phyloP scores from a whole-genome alignment of 1,140 invertebrate species.

The Gerris buenoi region DNA sequence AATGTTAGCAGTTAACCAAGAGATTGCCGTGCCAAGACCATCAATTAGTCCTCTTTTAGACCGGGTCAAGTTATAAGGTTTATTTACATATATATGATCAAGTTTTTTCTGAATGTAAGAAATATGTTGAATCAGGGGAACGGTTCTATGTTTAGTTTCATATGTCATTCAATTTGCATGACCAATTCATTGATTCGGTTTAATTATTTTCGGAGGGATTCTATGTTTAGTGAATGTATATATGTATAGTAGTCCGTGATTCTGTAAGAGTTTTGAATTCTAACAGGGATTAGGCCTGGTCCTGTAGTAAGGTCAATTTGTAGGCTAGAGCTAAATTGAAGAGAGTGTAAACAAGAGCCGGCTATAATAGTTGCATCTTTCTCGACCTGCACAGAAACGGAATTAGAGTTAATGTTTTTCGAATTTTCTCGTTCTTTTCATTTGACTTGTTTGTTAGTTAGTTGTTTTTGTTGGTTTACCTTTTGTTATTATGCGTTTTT shows the following conservation, averaged over 20 bases:
- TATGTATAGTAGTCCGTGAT: neutral
- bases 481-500: neutral
- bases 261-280: neutral
- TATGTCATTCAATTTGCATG: too few species aligned
- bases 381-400: neutral
- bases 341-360: neutral
- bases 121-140: neutral
- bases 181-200: neutral
- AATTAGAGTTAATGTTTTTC: neutral
- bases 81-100: neutral
- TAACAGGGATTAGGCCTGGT: neutral
- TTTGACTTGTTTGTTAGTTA: neutral
- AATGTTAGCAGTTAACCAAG: neutral
- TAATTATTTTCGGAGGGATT: neutral
- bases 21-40: conserved; percentile 1
- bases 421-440: neutral
- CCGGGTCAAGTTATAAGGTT: neutral
- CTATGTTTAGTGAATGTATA: neutral
- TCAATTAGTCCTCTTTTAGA: neutral
- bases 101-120: neutral
- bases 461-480: neutral
- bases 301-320: conserved; percentile 2
- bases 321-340: neutral
- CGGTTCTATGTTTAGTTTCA: too few species aligned
- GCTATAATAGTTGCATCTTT: neutral